These are phyloP conservation scores for Pithys albifrons DNA, from an alignment of 2,113 vertebrate genomes.

Conservation along the genomic window DNA sequence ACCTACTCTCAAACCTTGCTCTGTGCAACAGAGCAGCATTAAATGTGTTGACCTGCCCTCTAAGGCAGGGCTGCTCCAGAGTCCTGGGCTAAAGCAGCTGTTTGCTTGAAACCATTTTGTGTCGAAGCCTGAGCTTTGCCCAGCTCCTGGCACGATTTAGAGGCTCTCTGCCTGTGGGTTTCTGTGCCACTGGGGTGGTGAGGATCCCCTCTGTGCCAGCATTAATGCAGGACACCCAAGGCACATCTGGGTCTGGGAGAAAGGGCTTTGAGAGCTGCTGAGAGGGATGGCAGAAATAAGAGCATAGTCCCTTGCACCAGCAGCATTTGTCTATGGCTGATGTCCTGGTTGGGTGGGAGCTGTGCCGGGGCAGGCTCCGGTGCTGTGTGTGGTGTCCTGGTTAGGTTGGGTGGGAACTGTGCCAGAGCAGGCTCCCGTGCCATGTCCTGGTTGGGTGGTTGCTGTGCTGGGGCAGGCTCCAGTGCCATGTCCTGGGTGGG, in stretches of 20 bases:
- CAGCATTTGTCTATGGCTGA: background rate
- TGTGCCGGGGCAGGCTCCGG: background rate
- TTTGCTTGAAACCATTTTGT: background rate
- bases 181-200: background rate
- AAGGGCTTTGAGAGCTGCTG: background rate
- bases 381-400: background rate
- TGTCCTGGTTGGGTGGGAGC: background rate
- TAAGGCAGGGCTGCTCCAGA: background rate
- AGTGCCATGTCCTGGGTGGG: background rate
- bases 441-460: too few relatives aligned
- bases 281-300: background rate
- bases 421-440: too few relatives aligned
- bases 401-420: too few relatives aligned
- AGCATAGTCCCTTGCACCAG: background rate
- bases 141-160: background rate
- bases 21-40: background rate
- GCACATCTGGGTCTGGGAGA: background rate
- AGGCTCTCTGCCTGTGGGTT: background rate
- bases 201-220: background rate
- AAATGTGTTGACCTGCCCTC: background rate
- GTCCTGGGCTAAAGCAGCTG: background rate
- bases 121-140: slow-evolving; percentile 9
- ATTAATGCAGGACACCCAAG: rapidly evolving
- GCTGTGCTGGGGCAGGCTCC: too few relatives aligned
- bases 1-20: background rate